Evolutionary conservation across 2,797 vertebrate genomes (phyloP).

Genomic region (Myotis pilosus): DNA sequence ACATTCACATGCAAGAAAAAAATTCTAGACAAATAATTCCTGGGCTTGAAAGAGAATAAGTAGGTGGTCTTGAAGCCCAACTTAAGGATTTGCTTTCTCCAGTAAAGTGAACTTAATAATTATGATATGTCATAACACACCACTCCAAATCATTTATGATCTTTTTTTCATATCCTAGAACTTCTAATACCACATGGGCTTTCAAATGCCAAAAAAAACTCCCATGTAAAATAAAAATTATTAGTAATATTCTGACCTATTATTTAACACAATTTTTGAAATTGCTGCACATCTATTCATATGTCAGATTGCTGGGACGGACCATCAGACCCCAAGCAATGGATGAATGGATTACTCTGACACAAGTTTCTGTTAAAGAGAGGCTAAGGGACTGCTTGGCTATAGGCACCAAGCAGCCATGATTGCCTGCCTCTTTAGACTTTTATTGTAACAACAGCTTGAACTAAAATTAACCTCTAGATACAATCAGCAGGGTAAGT

Average conservation of each 20-base stretch:
- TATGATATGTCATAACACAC: background rate
- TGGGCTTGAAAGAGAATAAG: background rate
- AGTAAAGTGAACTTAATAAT: background rate
- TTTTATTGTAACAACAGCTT: no score
- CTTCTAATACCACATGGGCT: background rate
- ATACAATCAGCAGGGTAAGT: no score
- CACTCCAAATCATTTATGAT: background rate
- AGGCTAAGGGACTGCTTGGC: no score
- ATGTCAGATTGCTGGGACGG: no score
- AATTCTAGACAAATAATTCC: background rate
- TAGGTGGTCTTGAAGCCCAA: background rate
- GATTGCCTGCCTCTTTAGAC: no score
- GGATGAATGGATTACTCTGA: no score
- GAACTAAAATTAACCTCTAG: no score
- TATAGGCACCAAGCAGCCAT: no score
- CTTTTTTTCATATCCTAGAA: background rate
- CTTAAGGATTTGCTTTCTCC: background rate
- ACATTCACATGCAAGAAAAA: background rate
- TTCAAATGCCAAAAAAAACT: slow-evolving; percentile 21
- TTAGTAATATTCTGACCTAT: background rate
- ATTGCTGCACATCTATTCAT: background rate
- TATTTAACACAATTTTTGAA: background rate
- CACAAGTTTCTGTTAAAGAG: no score
- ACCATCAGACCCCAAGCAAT: no score
- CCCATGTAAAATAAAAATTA: background rate